Conservation (phyloP, 2,888 invertebrate species). For the Auanema freiburgensis region DNA sequence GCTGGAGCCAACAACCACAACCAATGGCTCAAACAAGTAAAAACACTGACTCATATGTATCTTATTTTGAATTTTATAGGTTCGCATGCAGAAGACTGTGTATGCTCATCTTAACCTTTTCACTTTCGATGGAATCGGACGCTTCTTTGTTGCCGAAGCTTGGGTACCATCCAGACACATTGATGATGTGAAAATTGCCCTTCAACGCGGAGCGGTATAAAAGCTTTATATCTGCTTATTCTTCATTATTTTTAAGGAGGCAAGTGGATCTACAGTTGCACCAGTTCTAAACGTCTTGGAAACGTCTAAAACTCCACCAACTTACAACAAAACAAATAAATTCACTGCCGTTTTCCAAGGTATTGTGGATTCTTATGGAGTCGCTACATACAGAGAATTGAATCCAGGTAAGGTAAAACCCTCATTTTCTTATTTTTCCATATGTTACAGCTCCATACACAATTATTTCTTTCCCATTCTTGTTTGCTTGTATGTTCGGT, state of each 20-base stretch:
- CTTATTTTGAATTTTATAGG: conserved; percentile 64
- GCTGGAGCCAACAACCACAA: conserved; percentile 97
- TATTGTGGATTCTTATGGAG: conserved; percentile 92
- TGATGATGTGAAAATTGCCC: conserved; percentile 86
- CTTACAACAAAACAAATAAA: conserved; percentile 93
- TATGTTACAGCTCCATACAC: conserved; percentile 81
- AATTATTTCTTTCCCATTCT: conserved; percentile 94
- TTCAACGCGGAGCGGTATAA: conserved; percentile 84
- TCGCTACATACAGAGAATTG: conserved; percentile 91
- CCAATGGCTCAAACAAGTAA: conserved; percentile 84
- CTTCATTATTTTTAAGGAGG: conserved; percentile 18
- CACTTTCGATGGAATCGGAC: conserved; percentile 98
- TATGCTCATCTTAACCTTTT: conserved; percentile 96
- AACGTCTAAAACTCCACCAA: conserved; percentile 84
- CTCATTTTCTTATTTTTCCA: not conserved
- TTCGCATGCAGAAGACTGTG: conserved; percentile 96
- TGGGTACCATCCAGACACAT: conserved; percentile 88
- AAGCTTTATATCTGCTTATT: not conserved
- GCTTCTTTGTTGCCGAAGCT: conserved; percentile 97
- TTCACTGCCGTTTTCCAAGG: conserved; percentile 88
- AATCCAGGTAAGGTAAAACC: conserved; percentile 79
- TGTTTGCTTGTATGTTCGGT: conserved; percentile 98
- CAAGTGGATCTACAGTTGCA: conserved; percentile 85
- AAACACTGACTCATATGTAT: not conserved
- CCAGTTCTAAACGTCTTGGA: conserved; percentile 94